Base-by-base conservation (phyloP, 2,113 vertebrate genomes). In the Eublepharis macularius region DNA sequence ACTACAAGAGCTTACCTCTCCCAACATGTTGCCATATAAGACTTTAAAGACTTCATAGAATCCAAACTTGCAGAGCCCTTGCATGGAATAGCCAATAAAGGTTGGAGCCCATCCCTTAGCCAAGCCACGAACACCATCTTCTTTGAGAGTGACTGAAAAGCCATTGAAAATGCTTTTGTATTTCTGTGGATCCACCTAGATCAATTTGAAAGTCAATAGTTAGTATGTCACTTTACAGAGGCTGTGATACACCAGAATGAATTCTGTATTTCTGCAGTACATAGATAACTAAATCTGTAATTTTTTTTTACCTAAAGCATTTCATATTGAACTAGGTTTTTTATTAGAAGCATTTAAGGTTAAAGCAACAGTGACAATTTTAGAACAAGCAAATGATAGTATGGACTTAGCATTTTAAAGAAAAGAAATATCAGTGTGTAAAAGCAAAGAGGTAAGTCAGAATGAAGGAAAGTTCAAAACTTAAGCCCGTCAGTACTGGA, bases 31-130 rank as follows among this genome's bases (percentile, higher is more conserved):
- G 76, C 98, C 95, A 91, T 99, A 99, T 0, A 99, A 17, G 90
- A 98, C 95, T 96, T 99, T 99, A 94, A 99, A 99, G 91, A 99
- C 97, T 96, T 99, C 99, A 92, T 99, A 99, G 95, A 99, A 99
- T 84, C 99, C 99, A 89, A 99, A 99, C 94, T 99, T 99, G 97
- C 99, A 99, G 73, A 99, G 97, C 2, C 99, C 99, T 92, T 99
- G 99, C 98, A 99, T 97, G 86, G 99, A 99, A 92, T 99, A 99
- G 39, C 99, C 99, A 47, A 99, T 96, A 91, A 99, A 99, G 74
- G 99, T 99, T 34, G 99, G 99, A 32, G 99, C 99, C 99, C 99
- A 99, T 91, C 99, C 99, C 90, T 98, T 99, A 5, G 97, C 99
- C 94, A 99, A 95, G 26, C 99, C 99, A 87, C 98, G 96, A 87